A percentile compares a stretch with the other conserved stretches of the same genome.
Evolutionary conservation across 1,140 invertebrate genomes (phyloP).

Genomic region (Neotoxoptera formosana): DNA sequence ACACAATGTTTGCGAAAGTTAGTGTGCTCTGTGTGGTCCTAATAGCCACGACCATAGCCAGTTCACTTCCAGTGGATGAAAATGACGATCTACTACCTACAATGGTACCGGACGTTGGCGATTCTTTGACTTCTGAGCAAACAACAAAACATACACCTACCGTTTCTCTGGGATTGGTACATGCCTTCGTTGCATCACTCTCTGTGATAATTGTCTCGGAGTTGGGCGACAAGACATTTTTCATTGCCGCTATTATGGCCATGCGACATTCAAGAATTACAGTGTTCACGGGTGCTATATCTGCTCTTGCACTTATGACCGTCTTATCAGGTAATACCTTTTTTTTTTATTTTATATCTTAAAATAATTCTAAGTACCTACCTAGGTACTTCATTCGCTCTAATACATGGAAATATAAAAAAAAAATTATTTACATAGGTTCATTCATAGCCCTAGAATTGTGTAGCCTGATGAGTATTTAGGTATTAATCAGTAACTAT

Average conservation of each 20-base stretch:
- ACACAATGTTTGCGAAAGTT: neutral
- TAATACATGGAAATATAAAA: neutral
- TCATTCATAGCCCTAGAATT: neutral
- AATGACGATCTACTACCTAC: neutral
- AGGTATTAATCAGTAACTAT: neutral
- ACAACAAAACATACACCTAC: slow-evolving; percentile 59
- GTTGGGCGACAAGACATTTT: slow-evolving; percentile 99
- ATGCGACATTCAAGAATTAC: slow-evolving; percentile 94
- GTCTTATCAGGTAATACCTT: slow-evolving; percentile 79
- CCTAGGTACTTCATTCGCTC: neutral
- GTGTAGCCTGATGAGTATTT: neutral
- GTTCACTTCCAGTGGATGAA: neutral
- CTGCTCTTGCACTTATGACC: slow-evolving; percentile 94
- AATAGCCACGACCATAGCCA: neutral
- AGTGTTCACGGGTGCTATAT: slow-evolving; percentile 93
- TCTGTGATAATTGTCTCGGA: slow-evolving; percentile 98
- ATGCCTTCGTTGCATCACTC: slow-evolving; percentile 93
- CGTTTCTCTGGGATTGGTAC: slow-evolving; percentile 78
- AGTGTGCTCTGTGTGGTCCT: neutral
- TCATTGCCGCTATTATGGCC: slow-evolving; percentile 99
- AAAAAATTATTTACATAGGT: neutral
- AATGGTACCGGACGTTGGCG: neutral
- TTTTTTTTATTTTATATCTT: slow-evolving; percentile 8
- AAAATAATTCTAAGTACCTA: slow-evolving; percentile 8
- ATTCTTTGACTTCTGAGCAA: neutral